A percentile compares a stretch with the other conserved stretches of the same genome.
These are phyloP conservation scores for Dynastes hyllus DNA, from an alignment of 2,888 invertebrate species.

Conservation along the genomic window DNA sequence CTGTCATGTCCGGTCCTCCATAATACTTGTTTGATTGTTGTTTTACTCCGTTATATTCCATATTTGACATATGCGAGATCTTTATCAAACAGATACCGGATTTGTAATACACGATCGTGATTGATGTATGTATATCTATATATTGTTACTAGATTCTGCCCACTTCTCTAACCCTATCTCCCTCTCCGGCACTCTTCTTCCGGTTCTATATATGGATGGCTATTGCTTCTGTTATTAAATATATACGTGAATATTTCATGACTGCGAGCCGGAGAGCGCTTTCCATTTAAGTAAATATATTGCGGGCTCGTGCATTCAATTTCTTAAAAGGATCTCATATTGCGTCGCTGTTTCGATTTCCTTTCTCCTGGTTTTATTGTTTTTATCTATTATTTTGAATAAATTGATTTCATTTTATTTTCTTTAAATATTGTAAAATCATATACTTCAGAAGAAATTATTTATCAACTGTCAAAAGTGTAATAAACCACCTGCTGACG, in stretches of 20 bases:
- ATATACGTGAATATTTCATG: conserved; percentile 43
- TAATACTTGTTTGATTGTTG: conserved; percentile 64
- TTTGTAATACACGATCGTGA: conserved; percentile 50
- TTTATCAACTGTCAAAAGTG: too few relatives aligned
- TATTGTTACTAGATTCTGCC: conserved; percentile 49
- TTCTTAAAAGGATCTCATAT: conserved; percentile 47
- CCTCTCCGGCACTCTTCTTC: background rate
- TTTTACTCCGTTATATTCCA: conserved; percentile 62
- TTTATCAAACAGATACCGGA: conserved; percentile 56
- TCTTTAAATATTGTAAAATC: background rate
- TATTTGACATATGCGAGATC: conserved; percentile 61
- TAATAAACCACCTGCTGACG: too few relatives aligned
- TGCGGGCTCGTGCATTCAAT: conserved; percentile 39
- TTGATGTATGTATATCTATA: conserved; percentile 50
- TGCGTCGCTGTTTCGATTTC: conserved; percentile 9
- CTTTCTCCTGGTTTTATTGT: conserved; percentile 21
- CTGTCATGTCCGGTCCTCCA: conserved; percentile 62
- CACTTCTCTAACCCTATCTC: conserved; percentile 33
- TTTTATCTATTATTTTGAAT: conserved; percentile 2
- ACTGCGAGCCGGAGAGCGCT: conserved; percentile 7
- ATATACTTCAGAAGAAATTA: too few relatives aligned
- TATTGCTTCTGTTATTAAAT: conserved; percentile 39
- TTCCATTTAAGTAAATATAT: conserved; percentile 42
- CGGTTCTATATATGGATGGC: background rate
- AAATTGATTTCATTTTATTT: conserved; percentile 18